phyloP scores from a whole-genome alignment of 2,113 vertebrate species.

The Tamias sibiricus region DNA sequence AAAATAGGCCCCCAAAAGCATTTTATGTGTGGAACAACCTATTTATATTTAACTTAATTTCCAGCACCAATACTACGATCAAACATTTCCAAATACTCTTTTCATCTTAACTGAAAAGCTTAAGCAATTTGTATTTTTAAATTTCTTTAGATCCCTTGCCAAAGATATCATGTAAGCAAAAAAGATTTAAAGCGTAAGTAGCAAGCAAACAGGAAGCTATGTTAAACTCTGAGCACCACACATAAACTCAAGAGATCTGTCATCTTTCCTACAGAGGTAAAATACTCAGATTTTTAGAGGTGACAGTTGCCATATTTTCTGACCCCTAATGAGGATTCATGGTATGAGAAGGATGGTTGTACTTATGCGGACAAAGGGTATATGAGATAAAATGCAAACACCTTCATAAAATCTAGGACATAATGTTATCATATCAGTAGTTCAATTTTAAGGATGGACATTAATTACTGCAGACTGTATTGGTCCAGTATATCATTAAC shows the following conservation, averaged over 20 bases:
- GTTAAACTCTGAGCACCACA: background rate
- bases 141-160: background rate
- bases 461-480: background rate
- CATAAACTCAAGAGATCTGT: background rate
- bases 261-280: background rate
- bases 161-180: background rate
- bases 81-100: background rate
- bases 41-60: conserved; percentile 24
- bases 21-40: background rate
- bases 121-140: background rate
- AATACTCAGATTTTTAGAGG: background rate
- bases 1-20: background rate
- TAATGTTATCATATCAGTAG: background rate
- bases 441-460: background rate
- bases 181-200: background rate
- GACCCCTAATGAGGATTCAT: background rate
- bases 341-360: background rate
- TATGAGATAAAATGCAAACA: background rate
- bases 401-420: background rate
- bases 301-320: background rate
- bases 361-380: background rate
- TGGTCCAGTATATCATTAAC: background rate
- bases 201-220: background rate
- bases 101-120: background rate
- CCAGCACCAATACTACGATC: background rate